phyloP scores from a whole-genome alignment of 2,797 vertebrate genomes.

The Microhierax caerulescens region DNA sequence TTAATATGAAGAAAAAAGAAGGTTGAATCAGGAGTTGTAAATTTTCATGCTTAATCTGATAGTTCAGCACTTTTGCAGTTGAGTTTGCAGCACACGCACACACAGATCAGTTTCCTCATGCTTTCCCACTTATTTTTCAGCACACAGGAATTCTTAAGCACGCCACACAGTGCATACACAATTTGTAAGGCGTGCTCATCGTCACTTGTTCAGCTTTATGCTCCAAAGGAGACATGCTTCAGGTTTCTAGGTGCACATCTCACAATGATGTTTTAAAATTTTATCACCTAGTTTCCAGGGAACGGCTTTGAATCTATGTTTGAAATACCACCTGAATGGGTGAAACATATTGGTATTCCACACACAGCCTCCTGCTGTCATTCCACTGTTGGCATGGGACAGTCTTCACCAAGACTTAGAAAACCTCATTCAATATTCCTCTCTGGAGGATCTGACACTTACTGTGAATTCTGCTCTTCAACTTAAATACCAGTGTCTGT shows the following conservation, averaged over 20 bases:
- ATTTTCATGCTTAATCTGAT: slow-evolving; percentile 51
- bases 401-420: slow-evolving; percentile 74
- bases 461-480: slow-evolving; percentile 82
- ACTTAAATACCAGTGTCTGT: slow-evolving; percentile 81
- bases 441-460: slow-evolving; percentile 77
- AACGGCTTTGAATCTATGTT: slow-evolving; percentile 46
- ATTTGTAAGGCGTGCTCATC: slow-evolving; percentile 33
- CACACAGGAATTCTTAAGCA: slow-evolving; percentile 40
- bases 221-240: slow-evolving; percentile 43
- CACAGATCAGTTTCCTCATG: neutral
- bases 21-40: slow-evolving; percentile 40
- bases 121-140: slow-evolving; percentile 54
- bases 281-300: slow-evolving; percentile 59
- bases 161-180: neutral
- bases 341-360: slow-evolving; percentile 54
- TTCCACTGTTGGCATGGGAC: slow-evolving; percentile 74
- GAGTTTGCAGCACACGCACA: slow-evolving; percentile 40
- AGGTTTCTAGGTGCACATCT: slow-evolving; percentile 36
- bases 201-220: slow-evolving; percentile 27
- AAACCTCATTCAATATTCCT: slow-evolving; percentile 75
- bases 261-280: slow-evolving; percentile 42
- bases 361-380: slow-evolving; percentile 54
- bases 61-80: slow-evolving; percentile 64
- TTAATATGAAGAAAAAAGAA: slow-evolving; percentile 32
- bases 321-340: slow-evolving; percentile 48